Evolutionary conservation across 1,140 invertebrate genomes (phyloP), one percentile per base, ranked within the genome.

Genomic region (Pseudomyrmex cubaensis): DNA sequence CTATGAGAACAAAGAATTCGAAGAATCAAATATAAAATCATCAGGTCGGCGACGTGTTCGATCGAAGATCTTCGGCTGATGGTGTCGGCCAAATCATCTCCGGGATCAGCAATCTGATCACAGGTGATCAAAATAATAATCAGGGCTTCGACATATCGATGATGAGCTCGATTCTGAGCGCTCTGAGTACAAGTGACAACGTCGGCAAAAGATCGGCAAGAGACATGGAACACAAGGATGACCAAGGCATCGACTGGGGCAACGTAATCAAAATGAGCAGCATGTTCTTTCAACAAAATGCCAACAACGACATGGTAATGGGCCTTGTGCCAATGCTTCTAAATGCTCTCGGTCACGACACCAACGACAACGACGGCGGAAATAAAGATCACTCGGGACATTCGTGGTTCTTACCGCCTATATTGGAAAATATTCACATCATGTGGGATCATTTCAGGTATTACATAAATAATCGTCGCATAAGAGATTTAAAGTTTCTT

Each of bases 371-470:
- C 2, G 59, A 74, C 3, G 25, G 95, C 93, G 22, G 95, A 95
- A 85, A 93, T 93, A 95, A 96, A 56, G 95, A 96, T 35, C 96
- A 97, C 84, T 95, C 95, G n/a, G 96, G 95, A n/a, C 97, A 97
- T 76, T 95, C 96, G 0, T 95, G 96, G 93, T 96, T 96, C 84
- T 92, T 97, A 82, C 97, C 97, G 0, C 97, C 97, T 0, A 95
- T 97, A 87, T 87, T 98, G 54, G 97, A 97, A 88, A 96, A 96
- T 73, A 86, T 96, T 1, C 97, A 97, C 89, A 92, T 97, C 0
- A 95, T 97, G 88, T 97, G 97, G 96, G 97, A 97, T 83, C 95
- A 97, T 62, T 97, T 97, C 89, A 94, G 93, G 93, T 93, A 90
- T 22, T 15, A 15, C 22, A 15, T n/a, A 0, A 17, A 35, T 8